Conservation (phyloP, 2,797 vertebrate species). For the Poeciliopsis gracilis region DNA sequence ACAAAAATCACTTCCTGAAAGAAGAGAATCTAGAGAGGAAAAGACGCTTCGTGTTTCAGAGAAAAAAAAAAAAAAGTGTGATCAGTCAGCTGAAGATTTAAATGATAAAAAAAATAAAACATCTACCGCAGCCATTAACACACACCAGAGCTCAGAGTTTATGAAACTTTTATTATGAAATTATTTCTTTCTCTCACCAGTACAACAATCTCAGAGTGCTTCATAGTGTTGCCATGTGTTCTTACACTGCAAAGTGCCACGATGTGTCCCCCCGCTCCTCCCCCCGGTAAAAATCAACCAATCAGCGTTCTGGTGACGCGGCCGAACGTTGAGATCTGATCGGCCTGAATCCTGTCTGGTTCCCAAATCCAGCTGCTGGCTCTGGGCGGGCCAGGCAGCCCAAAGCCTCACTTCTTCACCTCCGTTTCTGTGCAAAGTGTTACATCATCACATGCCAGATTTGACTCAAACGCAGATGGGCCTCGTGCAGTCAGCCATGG, state of each 20-base stretch:
- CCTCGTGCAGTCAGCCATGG: background rate
- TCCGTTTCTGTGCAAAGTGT: conserved; percentile 30
- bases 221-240: conserved; percentile 62
- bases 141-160: conserved; percentile 17
- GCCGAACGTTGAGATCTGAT: conserved; percentile 8
- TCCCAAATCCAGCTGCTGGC: conserved; percentile 26
- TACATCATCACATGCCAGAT: conserved; percentile 16
- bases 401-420: conserved; percentile 13
- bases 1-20: conserved; percentile 76
- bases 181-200: conserved; percentile 29
- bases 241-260: conserved; percentile 62
- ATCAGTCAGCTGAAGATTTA: conserved; percentile 2
- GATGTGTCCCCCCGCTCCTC: conserved; percentile 9
- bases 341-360: conserved; percentile 46
- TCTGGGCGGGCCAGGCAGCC: conserved; percentile 45
- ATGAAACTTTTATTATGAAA: conserved; percentile 76
- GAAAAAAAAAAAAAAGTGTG: conserved; percentile 14
- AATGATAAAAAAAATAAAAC: background rate
- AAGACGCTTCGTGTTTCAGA: conserved; percentile 20
- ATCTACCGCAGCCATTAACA: conserved; percentile 2
- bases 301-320: conserved; percentile 11
- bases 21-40: conserved; percentile 57
- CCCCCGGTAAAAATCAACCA: conserved; percentile 34
- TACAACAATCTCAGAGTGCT: conserved; percentile 55
- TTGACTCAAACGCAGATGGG: conserved; percentile 6